Base-by-base conservation (phyloP, 2,113 vertebrate genomes). In the Callospermophilus lateralis region DNA sequence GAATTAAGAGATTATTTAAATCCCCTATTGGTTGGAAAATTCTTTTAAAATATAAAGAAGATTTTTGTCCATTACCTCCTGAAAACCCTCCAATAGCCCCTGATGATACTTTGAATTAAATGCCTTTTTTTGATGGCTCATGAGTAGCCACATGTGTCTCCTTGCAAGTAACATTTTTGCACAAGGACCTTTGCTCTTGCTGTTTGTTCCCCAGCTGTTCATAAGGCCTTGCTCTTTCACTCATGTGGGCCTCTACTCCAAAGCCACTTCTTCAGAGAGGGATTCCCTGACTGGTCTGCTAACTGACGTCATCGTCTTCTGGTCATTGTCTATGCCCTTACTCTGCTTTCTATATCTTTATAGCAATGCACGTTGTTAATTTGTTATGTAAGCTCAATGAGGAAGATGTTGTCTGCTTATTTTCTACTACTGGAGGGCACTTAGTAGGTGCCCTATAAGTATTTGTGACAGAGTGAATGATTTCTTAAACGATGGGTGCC, bases 1-100 rank as follows among this genome's bases (percentile, higher is more conserved):
- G 12, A 92, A 78, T 79, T 88, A 34, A 73, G 80, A 11, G 37
- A 88, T 89, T 86, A 88, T 89, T 86, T 90, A n/a, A 73, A 74
- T 84, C 48, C 80, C 34, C 77, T 37, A 19, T 34, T 79, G 42
- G 7, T 53, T 97, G 30, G 78, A 84, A 89, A 53, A 34, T 85
- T 89, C 32, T 91, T 89, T 91, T 55, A 92, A 93, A 96, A 68
- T 55, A 55, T 32, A 63, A 90, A 93, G n/a, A 4, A 83, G 20
- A 90, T 94, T 53, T 51, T 16, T 19, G 34, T 83, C 11, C 73
- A 61, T 89, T 20, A 20, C 63, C 5, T 93, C 48, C 73, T 93
- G 51, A 80, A 89, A 70, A 77, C 8, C 3, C 30, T 90, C 19
- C 3, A 34, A 19, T 37, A 84, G 5, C 30, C 86, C 86, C 68